Percentiles rank a stretch among this genome's conserved stretches.
These are phyloP conservation scores for Ethmia dodecea DNA, from an alignment of 2,888 invertebrate species.

Conservation along the genomic window DNA sequence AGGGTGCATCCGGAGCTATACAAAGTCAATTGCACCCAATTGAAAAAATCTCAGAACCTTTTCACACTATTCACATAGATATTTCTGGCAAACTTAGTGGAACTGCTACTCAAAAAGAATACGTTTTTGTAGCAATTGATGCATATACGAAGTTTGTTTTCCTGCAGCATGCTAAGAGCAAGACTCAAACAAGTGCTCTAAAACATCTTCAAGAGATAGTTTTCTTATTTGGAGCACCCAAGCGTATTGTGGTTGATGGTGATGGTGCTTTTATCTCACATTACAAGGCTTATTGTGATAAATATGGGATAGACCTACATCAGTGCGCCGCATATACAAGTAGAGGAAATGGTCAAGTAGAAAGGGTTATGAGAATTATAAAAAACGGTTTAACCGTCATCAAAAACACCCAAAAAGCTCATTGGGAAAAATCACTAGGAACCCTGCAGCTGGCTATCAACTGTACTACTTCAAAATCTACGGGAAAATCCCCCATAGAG, in stretches of 20 bases:
- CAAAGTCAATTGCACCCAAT: constrained; percentile 1
- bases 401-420: background rate
- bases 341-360: background rate
- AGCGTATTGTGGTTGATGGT: background rate
- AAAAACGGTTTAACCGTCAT: background rate
- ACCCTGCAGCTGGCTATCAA: background rate
- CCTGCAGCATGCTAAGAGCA: background rate
- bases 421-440: background rate
- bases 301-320: background rate
- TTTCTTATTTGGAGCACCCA: background rate
- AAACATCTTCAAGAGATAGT: background rate
- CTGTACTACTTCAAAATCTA: background rate
- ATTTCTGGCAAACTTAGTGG: constrained; percentile 8
- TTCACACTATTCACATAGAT: constrained; percentile 10
- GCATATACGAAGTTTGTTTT: background rate
- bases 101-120: constrained; percentile 1
- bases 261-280: background rate
- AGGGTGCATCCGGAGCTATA: constrained; percentile 1
- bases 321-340: background rate
- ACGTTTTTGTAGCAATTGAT: background rate
- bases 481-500: background rate
- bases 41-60: background rate
- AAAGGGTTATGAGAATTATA: background rate
- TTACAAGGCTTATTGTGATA: background rate
- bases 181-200: background rate